Conservation (phyloP, 1,140 invertebrate genomes). For the Drosophila cardini region DNA sequence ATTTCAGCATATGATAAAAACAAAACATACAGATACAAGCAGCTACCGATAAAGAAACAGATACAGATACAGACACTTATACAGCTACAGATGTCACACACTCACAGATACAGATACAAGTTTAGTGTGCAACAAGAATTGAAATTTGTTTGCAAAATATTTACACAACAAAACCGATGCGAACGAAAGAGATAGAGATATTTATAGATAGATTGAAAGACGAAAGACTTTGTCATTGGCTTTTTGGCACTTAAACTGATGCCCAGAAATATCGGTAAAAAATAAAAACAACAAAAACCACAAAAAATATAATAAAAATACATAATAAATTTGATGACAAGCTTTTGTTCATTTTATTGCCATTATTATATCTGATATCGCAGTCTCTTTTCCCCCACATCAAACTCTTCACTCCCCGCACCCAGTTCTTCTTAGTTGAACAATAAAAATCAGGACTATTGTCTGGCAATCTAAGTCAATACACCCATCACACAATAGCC, state of each 20-base stretch:
- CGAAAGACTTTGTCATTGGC: conserved; percentile 1
- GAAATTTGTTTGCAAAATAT: conserved; percentile 37
- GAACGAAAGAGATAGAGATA: conserved; percentile 1
- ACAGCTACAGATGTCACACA: background rate
- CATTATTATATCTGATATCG: conserved; percentile 64
- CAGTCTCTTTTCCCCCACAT: conserved; percentile 5
- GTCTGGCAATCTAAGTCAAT: conserved; percentile 72
- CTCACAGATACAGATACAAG: background rate
- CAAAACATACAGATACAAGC: conserved; percentile 5
- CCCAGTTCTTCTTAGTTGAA: conserved; percentile 23
- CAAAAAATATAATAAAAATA: conserved; percentile 74
- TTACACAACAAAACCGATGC: conserved; percentile 5
- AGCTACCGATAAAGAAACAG: background rate
- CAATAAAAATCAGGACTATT: conserved; percentile 76
- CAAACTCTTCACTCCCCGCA: no score
- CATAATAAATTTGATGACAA: conserved; percentile 75
- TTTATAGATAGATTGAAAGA: conserved; percentile 32
- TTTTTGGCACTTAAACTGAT: conserved; percentile 20
- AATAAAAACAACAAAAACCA: conserved; percentile 71
- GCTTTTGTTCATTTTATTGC: conserved; percentile 74
- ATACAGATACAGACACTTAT: background rate
- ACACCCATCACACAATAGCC: conserved; percentile 47
- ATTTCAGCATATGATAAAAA: conserved; percentile 23
- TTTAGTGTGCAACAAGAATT: conserved; percentile 37
- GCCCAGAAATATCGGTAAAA: conserved; percentile 30